Evolutionary conservation across 2,113 vertebrate genomes (phyloP), one percentile per base, ranked within the genome.

Genomic region (Hippocampus barbouri): DNA sequence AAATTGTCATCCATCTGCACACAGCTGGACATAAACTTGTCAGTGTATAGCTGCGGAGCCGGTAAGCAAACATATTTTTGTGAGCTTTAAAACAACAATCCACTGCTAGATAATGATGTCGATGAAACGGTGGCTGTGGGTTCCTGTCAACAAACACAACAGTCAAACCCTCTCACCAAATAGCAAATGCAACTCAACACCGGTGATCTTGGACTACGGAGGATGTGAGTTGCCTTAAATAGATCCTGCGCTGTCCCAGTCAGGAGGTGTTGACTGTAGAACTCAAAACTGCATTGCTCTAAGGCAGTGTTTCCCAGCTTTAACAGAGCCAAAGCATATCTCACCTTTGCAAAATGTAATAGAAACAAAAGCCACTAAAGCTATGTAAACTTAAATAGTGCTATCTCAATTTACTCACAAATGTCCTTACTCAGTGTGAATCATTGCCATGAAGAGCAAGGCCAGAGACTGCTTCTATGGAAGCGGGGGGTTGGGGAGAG

Each of bases 171-270:
- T 68, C 74, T 75, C 67, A 82, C 81, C 81, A 84, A 83, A 86
- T 81, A 80, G 71, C 57, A 71, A 57, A 34, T 77, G 86, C 75
- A 88, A 89, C 86, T 70, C 73, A 81, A 88, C 82, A 83, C 84
- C 79, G 27, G 71, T 53, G 21, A 66, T 23, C 47, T 34, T n/a
- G 12, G 8, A 73, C 66, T 61, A 64, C 76, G 66, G 75, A 45
- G 27, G 82, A 61, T 81, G 64, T 81, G 60, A 66, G 61, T 69
- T 30, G 30, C 85, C 83, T 77, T 75, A 91, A 92, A 93, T 93
- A 92, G 89, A 76, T 65, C 67, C 61, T 61, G 69, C 71, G 78
- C 74, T 69, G 76, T 70, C 69, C 47, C 66, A 78, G 77, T 71
- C 75, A 79, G 63, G 59, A 63, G 61, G n/a, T 57, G 38, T 61